These are phyloP conservation scores for Netelia virgata DNA, from an alignment of 2,888 invertebrate genomes.

Conservation along the genomic window DNA sequence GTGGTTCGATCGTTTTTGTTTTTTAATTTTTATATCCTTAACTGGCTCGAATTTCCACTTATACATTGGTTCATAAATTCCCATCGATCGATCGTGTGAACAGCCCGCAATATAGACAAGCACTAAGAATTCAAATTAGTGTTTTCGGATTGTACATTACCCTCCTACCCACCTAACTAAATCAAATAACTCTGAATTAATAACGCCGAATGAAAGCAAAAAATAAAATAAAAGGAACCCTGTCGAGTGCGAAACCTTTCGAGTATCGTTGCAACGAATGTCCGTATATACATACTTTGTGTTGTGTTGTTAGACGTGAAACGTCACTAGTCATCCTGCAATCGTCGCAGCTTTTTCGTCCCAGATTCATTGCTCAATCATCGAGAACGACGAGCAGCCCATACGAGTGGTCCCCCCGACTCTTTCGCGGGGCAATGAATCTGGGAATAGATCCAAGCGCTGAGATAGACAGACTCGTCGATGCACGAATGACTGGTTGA, in stretches of 20 bases:
- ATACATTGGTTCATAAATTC: background rate
- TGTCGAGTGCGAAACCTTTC: constrained; percentile 58
- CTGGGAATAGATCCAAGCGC: background rate
- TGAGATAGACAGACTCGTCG: constrained; percentile 7
- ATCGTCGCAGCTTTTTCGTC: constrained; percentile 32
- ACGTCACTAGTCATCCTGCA: constrained; percentile 45
- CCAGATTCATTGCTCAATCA: constrained; percentile 19
- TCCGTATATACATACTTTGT: constrained; percentile 66
- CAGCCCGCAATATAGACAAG: background rate
- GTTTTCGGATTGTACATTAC: background rate
- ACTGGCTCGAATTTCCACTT: background rate
- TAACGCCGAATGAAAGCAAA: constrained; percentile 12
- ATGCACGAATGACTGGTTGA: constrained; percentile 37
- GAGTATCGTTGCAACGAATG: constrained; percentile 67
- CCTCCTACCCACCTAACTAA: background rate
- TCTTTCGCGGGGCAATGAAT: constrained; percentile 19
- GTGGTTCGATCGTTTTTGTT: background rate
- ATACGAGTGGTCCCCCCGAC: background rate
- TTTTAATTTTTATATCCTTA: constrained; percentile 12
- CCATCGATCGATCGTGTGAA: constrained; percentile 1
- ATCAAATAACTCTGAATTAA: background rate
- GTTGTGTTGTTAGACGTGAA: constrained; percentile 64
- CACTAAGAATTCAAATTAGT: background rate
- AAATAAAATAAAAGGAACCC: constrained; percentile 32
- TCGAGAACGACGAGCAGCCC: no score